Evolutionary conservation across 2,113 vertebrate genomes (phyloP).

Genomic region (Phrynocephalus versicolor): DNA sequence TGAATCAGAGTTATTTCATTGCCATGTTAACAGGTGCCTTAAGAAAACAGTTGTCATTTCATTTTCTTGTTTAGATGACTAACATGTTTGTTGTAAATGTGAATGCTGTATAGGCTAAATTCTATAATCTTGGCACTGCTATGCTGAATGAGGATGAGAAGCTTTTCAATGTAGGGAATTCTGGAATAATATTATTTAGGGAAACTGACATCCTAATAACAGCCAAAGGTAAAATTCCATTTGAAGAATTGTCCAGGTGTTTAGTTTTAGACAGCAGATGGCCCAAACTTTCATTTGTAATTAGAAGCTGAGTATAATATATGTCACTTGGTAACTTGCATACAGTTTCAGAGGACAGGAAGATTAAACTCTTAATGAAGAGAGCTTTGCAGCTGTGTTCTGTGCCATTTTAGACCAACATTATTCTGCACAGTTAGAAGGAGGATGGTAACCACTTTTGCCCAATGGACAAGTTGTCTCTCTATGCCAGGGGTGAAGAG

Average conservation of each 20-base stretch:
- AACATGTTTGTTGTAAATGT: constrained; percentile 34
- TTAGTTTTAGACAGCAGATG: constrained; percentile 4
- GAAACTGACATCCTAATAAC: constrained; percentile 54
- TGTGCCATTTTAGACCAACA: background rate
- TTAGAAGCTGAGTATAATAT: background rate
- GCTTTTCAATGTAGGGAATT: constrained; percentile 49
- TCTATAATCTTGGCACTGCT: constrained; percentile 33
- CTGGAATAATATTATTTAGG: constrained; percentile 51
- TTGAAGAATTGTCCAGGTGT: background rate
- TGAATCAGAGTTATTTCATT: background rate
- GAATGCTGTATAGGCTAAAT: constrained; percentile 31
- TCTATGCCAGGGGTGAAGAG: background rate
- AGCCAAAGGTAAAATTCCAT: constrained; percentile 48
- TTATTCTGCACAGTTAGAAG: background rate
- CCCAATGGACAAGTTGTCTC: background rate
- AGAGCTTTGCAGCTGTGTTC: background rate
- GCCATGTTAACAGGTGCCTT: background rate
- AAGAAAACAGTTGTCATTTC: background rate
- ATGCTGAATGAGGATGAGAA: constrained; percentile 55
- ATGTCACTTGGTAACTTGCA: background rate
- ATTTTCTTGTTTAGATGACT: constrained; percentile 51
- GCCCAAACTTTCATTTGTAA: background rate
- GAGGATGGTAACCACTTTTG: too few species aligned
- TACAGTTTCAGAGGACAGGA: background rate
- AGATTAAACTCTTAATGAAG: background rate